These are phyloP conservation scores for Acrocyrtus sp. DNA, from an alignment of 2,888 invertebrate genomes.

Conservation along the genomic window DNA sequence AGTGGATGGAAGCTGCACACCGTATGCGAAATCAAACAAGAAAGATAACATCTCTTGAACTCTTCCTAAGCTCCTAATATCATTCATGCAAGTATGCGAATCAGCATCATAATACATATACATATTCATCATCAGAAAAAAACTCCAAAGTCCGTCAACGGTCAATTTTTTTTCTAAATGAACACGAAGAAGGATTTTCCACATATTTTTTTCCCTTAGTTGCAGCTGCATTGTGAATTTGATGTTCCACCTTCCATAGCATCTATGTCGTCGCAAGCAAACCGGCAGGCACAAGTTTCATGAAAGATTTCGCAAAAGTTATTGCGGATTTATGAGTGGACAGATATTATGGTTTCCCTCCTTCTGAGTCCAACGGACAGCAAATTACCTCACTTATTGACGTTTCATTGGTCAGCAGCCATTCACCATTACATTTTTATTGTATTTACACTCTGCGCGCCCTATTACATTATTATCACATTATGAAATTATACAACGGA, in stretches of 20 bases:
- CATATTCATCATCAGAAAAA: not conserved
- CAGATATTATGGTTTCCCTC: constrained; percentile 41
- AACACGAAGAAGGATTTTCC: not conserved
- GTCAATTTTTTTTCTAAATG: constrained; percentile 10
- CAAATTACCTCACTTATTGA: not conserved
- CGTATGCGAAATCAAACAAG: no score
- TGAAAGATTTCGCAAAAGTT: not conserved
- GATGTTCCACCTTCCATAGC: not conserved
- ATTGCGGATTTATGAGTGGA: constrained; percentile 22
- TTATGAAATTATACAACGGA: no score
- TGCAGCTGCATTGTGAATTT: not conserved
- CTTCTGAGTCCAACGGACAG: constrained; percentile 9
- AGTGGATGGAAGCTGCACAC: no score
- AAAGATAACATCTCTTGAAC: no score
- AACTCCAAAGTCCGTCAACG: constrained; percentile 51
- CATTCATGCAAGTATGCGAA: not conserved
- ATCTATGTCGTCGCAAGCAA: no score
- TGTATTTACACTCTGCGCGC: no score
- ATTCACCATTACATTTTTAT: constrained; percentile 1
- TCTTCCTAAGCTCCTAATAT: not conserved
- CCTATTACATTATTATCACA: no score
- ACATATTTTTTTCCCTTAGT: not conserved
- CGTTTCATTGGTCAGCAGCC: constrained; percentile 6
- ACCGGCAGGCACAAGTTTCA: not conserved
- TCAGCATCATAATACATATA: not conserved